Evolutionary conservation across 2,113 vertebrate genomes (phyloP).

Genomic region (Saccopteryx leptura): DNA sequence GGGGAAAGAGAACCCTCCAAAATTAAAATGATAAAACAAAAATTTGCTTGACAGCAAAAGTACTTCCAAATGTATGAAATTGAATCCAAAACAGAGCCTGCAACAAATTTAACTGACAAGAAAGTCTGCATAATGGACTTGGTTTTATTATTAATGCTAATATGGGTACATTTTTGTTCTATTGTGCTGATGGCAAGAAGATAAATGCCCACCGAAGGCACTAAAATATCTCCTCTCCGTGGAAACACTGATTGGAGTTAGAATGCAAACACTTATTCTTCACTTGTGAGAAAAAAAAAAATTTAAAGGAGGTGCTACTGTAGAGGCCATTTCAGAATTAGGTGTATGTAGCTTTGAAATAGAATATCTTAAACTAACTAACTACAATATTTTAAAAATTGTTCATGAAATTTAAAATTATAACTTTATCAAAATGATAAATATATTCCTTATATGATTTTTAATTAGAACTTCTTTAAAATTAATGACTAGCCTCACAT

Average conservation of each 20-base stretch:
- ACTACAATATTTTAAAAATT: neutral
- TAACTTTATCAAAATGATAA: neutral
- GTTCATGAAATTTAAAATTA: constrained; percentile 40
- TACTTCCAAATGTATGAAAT: constrained; percentile 80
- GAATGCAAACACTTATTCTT: constrained; percentile 56
- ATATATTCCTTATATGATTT: constrained; percentile 37
- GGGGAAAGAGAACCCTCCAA: neutral
- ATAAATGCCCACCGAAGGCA: constrained; percentile 66
- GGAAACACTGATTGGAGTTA: constrained; percentile 58
- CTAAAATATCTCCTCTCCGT: constrained; percentile 58
- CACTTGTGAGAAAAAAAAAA: neutral
- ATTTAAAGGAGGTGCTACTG: neutral
- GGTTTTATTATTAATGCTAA: constrained; percentile 82
- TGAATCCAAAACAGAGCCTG: constrained; percentile 77
- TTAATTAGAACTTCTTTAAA: neutral
- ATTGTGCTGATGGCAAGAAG: constrained; percentile 64
- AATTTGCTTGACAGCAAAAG: constrained; percentile 79
- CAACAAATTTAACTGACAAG: constrained; percentile 82
- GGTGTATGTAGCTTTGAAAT: constrained; percentile 8
- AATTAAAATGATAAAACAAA: constrained; percentile 85
- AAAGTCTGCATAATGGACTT: constrained; percentile 77
- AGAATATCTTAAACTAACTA: constrained; percentile 42
- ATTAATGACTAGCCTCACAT: neutral
- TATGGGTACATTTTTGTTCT: constrained; percentile 69
- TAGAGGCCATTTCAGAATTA: constrained; percentile 49